Conservation (phyloP, 1,140 invertebrate genomes). For the Scaptodrosophila lebanonensis region DNA sequence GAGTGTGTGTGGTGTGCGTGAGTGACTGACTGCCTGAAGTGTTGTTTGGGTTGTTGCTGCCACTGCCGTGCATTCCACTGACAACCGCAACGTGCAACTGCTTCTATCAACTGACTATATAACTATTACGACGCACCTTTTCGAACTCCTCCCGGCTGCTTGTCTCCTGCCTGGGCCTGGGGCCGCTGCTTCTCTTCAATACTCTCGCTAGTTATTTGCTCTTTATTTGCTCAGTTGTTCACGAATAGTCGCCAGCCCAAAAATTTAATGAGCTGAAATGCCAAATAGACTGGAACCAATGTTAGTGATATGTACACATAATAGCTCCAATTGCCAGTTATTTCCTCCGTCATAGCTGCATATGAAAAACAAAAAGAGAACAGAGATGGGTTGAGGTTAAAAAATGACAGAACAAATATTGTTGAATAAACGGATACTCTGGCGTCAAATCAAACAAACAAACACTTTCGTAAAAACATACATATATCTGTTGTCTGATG, state of each 20-base stretch:
- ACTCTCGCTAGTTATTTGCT: conserved; percentile 38
- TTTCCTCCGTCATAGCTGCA: conserved; percentile 73
- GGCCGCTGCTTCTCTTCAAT: neutral
- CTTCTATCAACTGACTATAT: conserved; percentile 44
- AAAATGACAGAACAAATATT: conserved; percentile 8
- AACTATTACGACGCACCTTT: conserved; percentile 65
- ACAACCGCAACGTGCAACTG: conserved; percentile 32
- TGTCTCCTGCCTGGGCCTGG: conserved; percentile 1
- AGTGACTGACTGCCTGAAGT: no score
- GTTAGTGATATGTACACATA: conserved; percentile 74
- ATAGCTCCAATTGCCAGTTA: conserved; percentile 73
- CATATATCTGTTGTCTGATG: no score
- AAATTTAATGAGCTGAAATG: conserved; percentile 76
- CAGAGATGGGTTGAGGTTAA: conserved; percentile 8
- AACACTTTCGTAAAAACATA: no score
- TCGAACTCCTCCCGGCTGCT: neutral
- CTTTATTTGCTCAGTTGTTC: conserved; percentile 70
- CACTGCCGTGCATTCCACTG: conserved; percentile 32
- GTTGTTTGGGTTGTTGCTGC: neutral
- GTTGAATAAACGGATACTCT: no score
- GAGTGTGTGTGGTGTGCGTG: no score
- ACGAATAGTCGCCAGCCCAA: conserved; percentile 76
- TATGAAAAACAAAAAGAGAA: conserved; percentile 11
- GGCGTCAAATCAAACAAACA: no score
- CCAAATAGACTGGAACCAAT: conserved; percentile 75